Evolutionary conservation across 2,888 invertebrate species (phyloP).

Genomic region (Platycheirus albimanus): DNA sequence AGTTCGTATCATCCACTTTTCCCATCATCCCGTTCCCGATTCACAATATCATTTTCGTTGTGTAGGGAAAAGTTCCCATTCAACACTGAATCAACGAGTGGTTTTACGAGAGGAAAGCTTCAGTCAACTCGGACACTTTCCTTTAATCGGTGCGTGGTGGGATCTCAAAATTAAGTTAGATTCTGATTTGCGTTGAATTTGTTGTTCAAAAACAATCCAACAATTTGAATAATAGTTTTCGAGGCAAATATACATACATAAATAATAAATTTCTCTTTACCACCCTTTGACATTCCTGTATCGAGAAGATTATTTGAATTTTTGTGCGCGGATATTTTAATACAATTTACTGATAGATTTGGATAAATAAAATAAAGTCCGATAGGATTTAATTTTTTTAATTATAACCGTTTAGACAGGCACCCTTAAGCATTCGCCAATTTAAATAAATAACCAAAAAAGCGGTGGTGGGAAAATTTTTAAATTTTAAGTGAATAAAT

Average conservation of each 20-base stretch:
- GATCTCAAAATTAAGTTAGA: conserved; percentile 20
- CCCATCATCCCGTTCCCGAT: conserved; percentile 52
- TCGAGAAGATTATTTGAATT: background rate
- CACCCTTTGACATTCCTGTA: background rate
- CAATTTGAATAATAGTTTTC: too few relatives aligned
- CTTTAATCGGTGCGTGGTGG: conserved; percentile 66
- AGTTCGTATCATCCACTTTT: conserved; percentile 57
- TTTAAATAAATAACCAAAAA: background rate
- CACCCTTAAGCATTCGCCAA: too few relatives aligned
- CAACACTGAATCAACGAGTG: conserved; percentile 70
- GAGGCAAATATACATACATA: background rate
- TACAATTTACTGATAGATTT: too few relatives aligned
- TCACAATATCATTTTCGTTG: background rate
- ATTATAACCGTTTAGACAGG: background rate
- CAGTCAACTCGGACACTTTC: conserved; percentile 73
- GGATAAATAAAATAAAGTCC: background rate
- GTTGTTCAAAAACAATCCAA: conserved; percentile 8
- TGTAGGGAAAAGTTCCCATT: conserved; percentile 31
- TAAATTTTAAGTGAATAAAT: background rate
- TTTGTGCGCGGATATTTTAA: background rate
- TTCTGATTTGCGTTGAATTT: conserved; percentile 15
- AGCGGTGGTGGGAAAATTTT: too few relatives aligned
- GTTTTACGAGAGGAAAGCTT: conserved; percentile 64
- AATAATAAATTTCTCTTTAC: background rate
- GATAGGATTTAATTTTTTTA: background rate